A percentile compares a stretch with the other conserved stretches of the same genome.
Conservation (phyloP, 2,888 invertebrate genomes). For the Julus scandinavius region DNA sequence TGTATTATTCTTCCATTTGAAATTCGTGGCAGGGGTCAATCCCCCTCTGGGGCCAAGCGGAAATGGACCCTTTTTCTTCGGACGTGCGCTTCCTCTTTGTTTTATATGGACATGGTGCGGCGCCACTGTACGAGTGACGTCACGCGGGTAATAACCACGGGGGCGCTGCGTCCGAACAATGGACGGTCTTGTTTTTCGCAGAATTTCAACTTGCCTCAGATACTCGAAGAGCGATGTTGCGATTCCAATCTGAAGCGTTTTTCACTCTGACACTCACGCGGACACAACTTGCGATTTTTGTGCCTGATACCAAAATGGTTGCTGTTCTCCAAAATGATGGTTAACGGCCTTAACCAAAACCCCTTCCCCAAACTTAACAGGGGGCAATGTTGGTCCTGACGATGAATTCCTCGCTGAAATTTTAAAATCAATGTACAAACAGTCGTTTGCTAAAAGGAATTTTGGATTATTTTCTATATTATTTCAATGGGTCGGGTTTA, state of each 20-base stretch:
- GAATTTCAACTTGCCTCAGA: background rate
- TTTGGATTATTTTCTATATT: too few species aligned
- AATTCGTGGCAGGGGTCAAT: background rate
- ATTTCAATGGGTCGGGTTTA: too few species aligned
- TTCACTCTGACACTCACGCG: background rate
- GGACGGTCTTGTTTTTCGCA: background rate
- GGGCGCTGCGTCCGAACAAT: background rate
- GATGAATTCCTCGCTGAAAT: too few species aligned
- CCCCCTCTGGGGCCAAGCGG: background rate
- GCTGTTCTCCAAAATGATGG: background rate
- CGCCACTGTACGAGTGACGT: background rate
- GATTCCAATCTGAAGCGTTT: slow-evolving; percentile 28
- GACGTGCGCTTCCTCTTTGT: background rate
- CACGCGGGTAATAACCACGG: background rate
- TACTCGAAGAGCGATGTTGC: background rate
- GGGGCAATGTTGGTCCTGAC: background rate
- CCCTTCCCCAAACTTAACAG: background rate
- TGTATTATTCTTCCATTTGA: background rate
- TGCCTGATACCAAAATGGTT: background rate
- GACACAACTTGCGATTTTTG: background rate
- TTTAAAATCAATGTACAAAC: too few species aligned
- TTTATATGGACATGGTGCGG: background rate
- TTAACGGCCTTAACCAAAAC: background rate
- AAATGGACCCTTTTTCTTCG: background rate
- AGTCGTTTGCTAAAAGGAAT: too few species aligned